These are phyloP conservation scores for Conus betulinus DNA, from an alignment of 1,140 invertebrate genomes.

Conservation along the genomic window DNA sequence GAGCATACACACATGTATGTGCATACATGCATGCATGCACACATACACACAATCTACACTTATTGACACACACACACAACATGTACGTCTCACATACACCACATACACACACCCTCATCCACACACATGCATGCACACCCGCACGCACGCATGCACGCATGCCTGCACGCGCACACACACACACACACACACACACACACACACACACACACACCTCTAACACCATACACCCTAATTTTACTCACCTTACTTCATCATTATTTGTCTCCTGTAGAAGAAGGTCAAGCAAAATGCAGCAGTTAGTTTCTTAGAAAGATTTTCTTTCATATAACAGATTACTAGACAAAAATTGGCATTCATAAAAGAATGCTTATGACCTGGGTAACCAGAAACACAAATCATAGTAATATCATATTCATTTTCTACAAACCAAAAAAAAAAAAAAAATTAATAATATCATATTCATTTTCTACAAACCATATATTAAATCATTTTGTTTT, in stretches of 20 bases:
- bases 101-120: background rate
- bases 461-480: too few species aligned
- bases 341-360: too few species aligned
- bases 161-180: background rate
- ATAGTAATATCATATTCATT: too few species aligned
- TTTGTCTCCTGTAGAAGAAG: constrained; percentile 67
- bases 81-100: background rate
- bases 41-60: background rate
- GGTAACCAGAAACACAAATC: too few species aligned
- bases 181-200: background rate
- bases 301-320: too few species aligned
- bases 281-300: too few species aligned
- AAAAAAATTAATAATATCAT: too few species aligned
- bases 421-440: too few species aligned
- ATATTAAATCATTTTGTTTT: too few species aligned
- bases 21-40: background rate
- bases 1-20: background rate
- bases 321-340: too few species aligned
- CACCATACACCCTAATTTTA: too few species aligned
- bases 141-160: background rate
- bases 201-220: background rate
- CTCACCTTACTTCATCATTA: constrained; percentile 71
- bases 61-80: background rate
- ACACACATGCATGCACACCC: background rate
- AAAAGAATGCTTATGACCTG: too few species aligned